phyloP scores from a whole-genome alignment of 1,140 invertebrate genomes.

The Andricus grossulariae region DNA sequence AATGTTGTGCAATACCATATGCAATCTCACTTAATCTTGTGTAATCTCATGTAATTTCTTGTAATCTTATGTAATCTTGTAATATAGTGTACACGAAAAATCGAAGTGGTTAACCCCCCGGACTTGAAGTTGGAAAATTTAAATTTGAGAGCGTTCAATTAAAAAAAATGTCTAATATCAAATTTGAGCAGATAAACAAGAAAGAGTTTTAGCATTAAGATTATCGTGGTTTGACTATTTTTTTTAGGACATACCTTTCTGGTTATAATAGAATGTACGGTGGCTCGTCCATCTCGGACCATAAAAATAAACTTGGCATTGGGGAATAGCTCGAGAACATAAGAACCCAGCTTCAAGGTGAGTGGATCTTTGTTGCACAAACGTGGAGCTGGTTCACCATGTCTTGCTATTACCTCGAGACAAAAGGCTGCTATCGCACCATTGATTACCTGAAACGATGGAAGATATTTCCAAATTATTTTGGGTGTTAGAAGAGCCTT shows the following conservation, averaged over 20 bases:
- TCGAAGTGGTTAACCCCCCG: too few species aligned
- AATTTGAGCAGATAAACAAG: too few species aligned
- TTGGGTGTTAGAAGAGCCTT: not conserved
- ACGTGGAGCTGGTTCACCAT: conserved; percentile 93
- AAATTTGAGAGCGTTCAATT: not conserved
- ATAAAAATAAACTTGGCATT: conserved; percentile 98
- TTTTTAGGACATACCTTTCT: conserved; percentile 82
- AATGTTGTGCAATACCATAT: too few species aligned
- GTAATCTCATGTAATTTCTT: too few species aligned
- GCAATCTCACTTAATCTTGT: too few species aligned
- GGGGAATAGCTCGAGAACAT: conserved; percentile 86
- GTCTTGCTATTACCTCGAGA: conserved; percentile 95
- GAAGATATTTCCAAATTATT: conserved; percentile 9
- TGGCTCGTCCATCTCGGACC: conserved; percentile 97
- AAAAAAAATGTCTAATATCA: too few species aligned
- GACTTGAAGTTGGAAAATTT: not conserved
- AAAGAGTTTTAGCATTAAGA: not conserved
- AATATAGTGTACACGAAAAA: too few species aligned
- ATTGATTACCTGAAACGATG: conserved; percentile 84
- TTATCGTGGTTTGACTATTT: not conserved
- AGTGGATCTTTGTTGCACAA: conserved; percentile 99
- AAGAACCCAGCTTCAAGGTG: conserved; percentile 95
- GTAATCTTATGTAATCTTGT: too few species aligned
- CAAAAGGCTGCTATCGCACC: conserved; percentile 97
- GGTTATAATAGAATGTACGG: conserved; percentile 98